Conservation (phyloP, 2,888 invertebrate species). For the Mactromeris polynyma region DNA sequence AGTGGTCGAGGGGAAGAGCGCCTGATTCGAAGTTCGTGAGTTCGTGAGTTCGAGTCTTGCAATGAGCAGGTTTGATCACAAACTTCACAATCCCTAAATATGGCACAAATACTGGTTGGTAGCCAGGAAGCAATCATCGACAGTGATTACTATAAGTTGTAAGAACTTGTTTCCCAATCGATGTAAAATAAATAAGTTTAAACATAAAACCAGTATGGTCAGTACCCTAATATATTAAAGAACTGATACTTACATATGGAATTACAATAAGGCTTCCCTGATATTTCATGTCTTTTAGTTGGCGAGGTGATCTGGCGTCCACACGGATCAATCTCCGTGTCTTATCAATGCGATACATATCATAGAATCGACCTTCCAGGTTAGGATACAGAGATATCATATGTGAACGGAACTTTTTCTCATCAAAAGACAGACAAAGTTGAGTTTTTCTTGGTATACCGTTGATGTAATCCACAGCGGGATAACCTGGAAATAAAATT, state of each 20-base stretch:
- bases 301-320: slow-evolving; percentile 71
- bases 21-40: too few relatives aligned
- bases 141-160: too few relatives aligned
- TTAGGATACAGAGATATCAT: slow-evolving; percentile 68
- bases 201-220: neutral
- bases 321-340: slow-evolving; percentile 74
- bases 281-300: slow-evolving; percentile 76
- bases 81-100: too few relatives aligned
- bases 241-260: slow-evolving; percentile 72
- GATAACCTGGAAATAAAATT: slow-evolving; percentile 65
- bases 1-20: too few relatives aligned
- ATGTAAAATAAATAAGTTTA: too few relatives aligned
- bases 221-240: neutral
- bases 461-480: slow-evolving; percentile 72
- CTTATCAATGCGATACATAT: slow-evolving; percentile 76
- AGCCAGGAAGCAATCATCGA: too few relatives aligned
- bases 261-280: slow-evolving; percentile 77
- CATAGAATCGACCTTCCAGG: slow-evolving; percentile 69
- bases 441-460: slow-evolving; percentile 73
- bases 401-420: slow-evolving; percentile 66
- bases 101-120: too few relatives aligned
- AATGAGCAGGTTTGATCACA: too few relatives aligned
- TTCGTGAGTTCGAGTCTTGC: too few relatives aligned
- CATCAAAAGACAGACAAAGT: slow-evolving; percentile 64
- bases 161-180: too few relatives aligned